Base-by-base conservation (phyloP, 2,797 vertebrate species). In the Heliangelus exortis region DNA sequence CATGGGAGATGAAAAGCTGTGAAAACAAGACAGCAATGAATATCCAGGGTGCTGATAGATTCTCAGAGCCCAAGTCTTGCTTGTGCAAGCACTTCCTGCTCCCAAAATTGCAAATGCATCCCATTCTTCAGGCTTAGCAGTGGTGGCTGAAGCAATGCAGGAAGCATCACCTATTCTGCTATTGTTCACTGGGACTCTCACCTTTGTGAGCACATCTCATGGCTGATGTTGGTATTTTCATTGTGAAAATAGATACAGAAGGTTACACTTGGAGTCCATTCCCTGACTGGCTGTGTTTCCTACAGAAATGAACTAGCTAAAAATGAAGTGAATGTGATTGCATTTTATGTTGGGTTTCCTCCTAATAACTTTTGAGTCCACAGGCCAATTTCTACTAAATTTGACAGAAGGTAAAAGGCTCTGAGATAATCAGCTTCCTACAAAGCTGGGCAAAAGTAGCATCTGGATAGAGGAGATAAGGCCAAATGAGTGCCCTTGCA, bases 321-420 rank as follows among this genome's bases (percentile, higher is more conserved):
- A 87, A 80, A 57, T 68, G 47, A 89, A 68, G 68, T 1, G 1
- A 91, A 89, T 54, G 36, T 33, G 58, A 54, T 89, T 89, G 68
- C 50, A 19, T 50, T 89, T 91, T 61, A 28, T 89, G 65, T 85
- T 85, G 45, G 26, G 87, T 96, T 95, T 87, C 65, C 50, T 91
- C 65, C 79, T 96, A 93, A 87, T 87, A 95, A 85, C 82, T 95
- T 94, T 43, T 78, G 84, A 81, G 62, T 77, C 79, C 23, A 13
- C 89, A 80, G 91, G 89, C 84, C 87, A 96, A 75, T 96, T 94
- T 92, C 10, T 36, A 47, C 68, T 93, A 79, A 39, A 83, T 91
- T 84, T 94, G 95, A 92, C 95, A 95, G 95, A 92, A 92, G 84
- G 92, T 89, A 77, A 91, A 95, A 96, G 50, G 50, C 26, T 85